phyloP scores from a whole-genome alignment of 1,140 invertebrate species.

The Pseudomyrmex cubaensis region DNA sequence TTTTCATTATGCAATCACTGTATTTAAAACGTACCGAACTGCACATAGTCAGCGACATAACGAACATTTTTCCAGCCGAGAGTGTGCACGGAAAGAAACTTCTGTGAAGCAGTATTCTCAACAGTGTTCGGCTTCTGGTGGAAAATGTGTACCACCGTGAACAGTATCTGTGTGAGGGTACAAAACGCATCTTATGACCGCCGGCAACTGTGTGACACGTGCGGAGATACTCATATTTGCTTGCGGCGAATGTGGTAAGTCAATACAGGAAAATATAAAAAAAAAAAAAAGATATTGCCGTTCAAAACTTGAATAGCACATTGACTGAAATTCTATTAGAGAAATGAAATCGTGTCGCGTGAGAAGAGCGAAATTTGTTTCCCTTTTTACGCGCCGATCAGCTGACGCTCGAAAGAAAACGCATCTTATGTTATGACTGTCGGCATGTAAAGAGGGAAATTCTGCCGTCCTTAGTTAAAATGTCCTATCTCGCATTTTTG shows the following conservation, averaged over 20 bases:
- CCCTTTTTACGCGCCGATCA: no score
- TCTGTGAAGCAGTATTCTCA: constrained; percentile 23
- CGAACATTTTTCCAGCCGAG: constrained; percentile 8
- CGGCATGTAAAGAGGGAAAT: no score
- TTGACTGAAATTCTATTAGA: no score
- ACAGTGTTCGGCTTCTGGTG: neutral
- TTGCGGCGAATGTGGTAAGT: neutral
- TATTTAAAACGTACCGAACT: constrained; percentile 13
- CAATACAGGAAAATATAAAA: neutral
- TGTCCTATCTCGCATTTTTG: no score
- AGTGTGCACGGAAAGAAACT: constrained; percentile 24
- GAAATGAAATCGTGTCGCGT: no score
- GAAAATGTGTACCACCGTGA: constrained; percentile 24
- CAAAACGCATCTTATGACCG: neutral
- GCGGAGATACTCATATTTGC: neutral
- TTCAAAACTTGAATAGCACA: neutral
- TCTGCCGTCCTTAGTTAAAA: no score
- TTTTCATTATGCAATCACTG: neutral
- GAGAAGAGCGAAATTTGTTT: no score
- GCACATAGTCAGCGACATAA: constrained; percentile 29
- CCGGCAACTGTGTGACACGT: neutral
- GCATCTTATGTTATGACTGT: no score
- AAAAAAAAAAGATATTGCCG: neutral
- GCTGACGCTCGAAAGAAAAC: no score
- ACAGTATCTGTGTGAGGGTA: neutral